phyloP scores from a whole-genome alignment of 2,113 vertebrate species.

The Nycticorax nycticorax region DNA sequence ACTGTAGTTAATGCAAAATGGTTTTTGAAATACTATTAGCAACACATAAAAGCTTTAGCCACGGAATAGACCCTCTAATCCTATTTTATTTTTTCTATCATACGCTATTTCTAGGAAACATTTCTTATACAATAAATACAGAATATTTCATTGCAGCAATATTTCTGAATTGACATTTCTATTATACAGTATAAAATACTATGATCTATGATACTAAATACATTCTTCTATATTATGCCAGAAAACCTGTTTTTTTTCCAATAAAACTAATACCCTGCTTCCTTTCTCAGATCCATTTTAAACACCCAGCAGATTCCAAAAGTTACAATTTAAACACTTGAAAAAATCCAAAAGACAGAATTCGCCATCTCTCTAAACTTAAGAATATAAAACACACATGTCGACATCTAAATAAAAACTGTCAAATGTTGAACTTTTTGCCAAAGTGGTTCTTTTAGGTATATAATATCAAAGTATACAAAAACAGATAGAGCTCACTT shows the following conservation, averaged over 20 bases:
- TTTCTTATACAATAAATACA: background rate
- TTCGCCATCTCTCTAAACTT: background rate
- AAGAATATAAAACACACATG: conserved; percentile 9
- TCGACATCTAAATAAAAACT: conserved; percentile 7
- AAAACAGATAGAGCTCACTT: background rate
- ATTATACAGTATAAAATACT: background rate
- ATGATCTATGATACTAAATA: background rate
- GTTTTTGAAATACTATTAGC: background rate
- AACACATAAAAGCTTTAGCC: conserved; percentile 1
- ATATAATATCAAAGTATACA: background rate
- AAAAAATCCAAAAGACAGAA: conserved; percentile 1
- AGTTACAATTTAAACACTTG: background rate
- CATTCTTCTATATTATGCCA: background rate
- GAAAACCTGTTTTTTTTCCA: background rate
- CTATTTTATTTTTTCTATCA: background rate
- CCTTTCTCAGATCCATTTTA: background rate
- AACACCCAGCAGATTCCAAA: conserved; percentile 16
- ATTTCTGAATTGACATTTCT: background rate
- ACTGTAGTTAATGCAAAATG: background rate
- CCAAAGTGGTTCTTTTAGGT: background rate
- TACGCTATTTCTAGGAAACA: background rate
- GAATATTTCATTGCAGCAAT: background rate
- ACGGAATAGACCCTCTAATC: background rate
- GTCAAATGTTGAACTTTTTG: background rate
- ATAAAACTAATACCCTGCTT: conserved; percentile 33